Percentiles rank a stretch among this genome's conserved stretches.
These are phyloP conservation scores for Aldabrachelys gigantea DNA, from an alignment of 2,113 vertebrate genomes.

Conservation along the genomic window DNA sequence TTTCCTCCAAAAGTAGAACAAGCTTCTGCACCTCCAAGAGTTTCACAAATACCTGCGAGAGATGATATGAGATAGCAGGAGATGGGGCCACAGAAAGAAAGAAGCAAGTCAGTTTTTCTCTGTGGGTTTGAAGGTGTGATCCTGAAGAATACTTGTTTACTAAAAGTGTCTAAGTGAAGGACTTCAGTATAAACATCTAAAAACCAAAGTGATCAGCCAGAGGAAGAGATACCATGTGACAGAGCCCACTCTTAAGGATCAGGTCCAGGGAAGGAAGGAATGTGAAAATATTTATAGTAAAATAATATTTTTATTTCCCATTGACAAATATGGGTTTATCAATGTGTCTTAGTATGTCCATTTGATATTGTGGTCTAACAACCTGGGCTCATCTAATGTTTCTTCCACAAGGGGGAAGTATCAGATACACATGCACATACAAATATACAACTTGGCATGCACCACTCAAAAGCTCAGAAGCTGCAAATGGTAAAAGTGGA, in stretches of 20 bases:
- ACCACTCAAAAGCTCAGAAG: background rate
- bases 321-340: background rate
- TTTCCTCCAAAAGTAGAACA: constrained; percentile 43
- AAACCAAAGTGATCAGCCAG: background rate
- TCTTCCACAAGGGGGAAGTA: background rate
- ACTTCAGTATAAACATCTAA: background rate
- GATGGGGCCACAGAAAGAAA: background rate
- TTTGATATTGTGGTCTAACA: background rate
- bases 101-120: background rate
- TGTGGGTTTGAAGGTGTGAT: background rate
- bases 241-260: background rate
- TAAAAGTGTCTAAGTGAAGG: background rate
- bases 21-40: background rate
- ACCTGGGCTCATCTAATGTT: background rate
- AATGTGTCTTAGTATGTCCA: background rate
- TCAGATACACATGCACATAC: accelerated
- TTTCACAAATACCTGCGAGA: background rate
- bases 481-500: accelerated
- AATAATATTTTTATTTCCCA: background rate
- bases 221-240: background rate
- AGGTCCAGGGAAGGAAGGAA: background rate
- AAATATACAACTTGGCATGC: accelerated
- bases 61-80: constrained; percentile 42
- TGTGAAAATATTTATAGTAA: background rate
- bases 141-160: background rate